A percentile compares a stretch with the other conserved stretches of the same genome.
phyloP scores from a whole-genome alignment of 2,113 vertebrate genomes.

The Ciconia boyciana region DNA sequence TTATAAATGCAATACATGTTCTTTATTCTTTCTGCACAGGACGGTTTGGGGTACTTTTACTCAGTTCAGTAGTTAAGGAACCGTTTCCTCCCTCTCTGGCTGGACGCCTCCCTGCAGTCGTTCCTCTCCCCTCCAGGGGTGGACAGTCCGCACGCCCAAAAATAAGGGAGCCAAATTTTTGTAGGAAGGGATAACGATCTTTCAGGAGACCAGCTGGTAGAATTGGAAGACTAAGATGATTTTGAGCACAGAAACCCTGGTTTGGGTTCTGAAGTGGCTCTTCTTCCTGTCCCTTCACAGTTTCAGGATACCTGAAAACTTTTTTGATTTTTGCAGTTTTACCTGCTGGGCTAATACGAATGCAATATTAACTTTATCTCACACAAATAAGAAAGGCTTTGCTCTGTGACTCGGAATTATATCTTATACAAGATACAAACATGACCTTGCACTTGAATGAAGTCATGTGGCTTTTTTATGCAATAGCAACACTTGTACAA shows the following conservation, averaged over 20 bases:
- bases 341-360: neutral
- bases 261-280: neutral
- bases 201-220: neutral
- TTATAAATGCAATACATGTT: neutral
- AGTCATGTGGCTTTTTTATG: neutral
- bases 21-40: neutral
- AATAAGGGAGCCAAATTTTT: neutral
- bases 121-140: neutral
- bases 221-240: neutral
- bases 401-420: neutral
- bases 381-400: neutral
- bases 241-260: neutral
- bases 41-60: neutral
- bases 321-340: neutral
- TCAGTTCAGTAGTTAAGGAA: neutral
- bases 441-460: neutral
- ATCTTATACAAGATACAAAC: neutral
- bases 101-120: neutral
- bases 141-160: neutral
- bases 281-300: neutral
- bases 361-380: neutral
- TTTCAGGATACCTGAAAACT: neutral
- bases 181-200: neutral
- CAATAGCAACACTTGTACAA: fast-evolving
- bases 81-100: neutral